Percentiles rank a stretch among this genome's conserved stretches.
Evolutionary conservation across 2,797 vertebrate species (phyloP).

Genomic region (Lagothrix lagotricha): DNA sequence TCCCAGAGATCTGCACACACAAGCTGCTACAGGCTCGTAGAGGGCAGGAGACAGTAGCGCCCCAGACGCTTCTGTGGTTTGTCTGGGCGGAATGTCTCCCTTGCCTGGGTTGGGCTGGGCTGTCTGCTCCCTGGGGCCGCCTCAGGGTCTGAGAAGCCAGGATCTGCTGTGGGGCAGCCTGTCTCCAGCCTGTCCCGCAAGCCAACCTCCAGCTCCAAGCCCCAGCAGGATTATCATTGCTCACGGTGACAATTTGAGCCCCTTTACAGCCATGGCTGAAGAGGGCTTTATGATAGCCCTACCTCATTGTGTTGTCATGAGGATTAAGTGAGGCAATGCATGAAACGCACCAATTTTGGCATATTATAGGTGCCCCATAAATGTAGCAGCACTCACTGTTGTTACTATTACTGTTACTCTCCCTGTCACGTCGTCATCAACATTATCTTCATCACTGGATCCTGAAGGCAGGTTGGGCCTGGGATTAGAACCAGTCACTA

Average conservation of each 20-base stretch:
- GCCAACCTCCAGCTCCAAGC: background rate
- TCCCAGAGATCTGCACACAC: conserved; percentile 44
- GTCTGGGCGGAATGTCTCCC: conserved; percentile 35
- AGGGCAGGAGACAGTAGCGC: conserved; percentile 42
- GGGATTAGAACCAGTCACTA: background rate
- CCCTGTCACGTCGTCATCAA: too few relatives aligned
- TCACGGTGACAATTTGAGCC: background rate
- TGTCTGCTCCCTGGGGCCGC: conserved; percentile 42
- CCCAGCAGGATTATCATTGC: background rate
- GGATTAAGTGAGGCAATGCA: conserved; percentile 36
- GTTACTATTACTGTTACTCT: background rate
- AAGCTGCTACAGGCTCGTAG: conserved; percentile 61
- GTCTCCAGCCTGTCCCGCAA: background rate
- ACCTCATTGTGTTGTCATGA: background rate
- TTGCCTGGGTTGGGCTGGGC: conserved; percentile 35
- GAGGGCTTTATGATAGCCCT: background rate
- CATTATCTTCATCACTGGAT: background rate
- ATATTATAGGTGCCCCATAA: background rate
- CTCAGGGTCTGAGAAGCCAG: background rate
- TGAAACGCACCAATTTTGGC: background rate
- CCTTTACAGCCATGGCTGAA: background rate
- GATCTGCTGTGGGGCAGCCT: background rate
- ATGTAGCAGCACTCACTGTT: background rate
- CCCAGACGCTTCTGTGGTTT: conserved; percentile 52
- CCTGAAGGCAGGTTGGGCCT: background rate